These are phyloP conservation scores for Plagodis dolabraria DNA, from an alignment of 2,888 invertebrate genomes.

Conservation along the genomic window DNA sequence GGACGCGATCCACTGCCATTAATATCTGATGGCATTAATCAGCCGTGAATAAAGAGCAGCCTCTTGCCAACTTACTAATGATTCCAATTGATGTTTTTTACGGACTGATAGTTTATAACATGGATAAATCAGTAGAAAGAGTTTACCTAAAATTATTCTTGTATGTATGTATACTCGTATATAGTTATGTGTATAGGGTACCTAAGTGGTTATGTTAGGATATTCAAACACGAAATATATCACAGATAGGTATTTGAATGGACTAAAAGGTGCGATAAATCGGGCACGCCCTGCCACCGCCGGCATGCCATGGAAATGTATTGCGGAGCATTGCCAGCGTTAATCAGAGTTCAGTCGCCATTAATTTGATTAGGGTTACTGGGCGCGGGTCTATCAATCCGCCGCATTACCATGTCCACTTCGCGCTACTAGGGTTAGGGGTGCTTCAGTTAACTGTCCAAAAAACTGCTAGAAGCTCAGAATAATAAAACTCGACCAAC, in stretches of 20 bases:
- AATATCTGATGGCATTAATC: constrained; percentile 50
- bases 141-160: no score
- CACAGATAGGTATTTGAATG: constrained; percentile 53
- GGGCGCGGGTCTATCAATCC: constrained; percentile 83
- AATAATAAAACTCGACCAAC: no score
- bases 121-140: no score
- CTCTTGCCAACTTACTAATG: constrained; percentile 54
- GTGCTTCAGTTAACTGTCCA: neutral
- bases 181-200: no score
- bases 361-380: constrained; percentile 85
- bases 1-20: constrained; percentile 48
- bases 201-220: no score
- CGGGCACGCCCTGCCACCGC: constrained; percentile 59
- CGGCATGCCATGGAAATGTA: constrained; percentile 70
- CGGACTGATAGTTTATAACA: neutral
- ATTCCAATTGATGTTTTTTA: constrained; percentile 18
- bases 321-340: constrained; percentile 63
- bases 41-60: constrained; percentile 23
- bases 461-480: neutral
- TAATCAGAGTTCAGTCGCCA: constrained; percentile 82
- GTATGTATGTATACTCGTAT: no score
- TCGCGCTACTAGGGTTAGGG: constrained; percentile 26
- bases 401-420: constrained; percentile 77
- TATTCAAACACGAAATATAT: constrained; percentile 14
- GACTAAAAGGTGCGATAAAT: constrained; percentile 73